Conservation (phyloP, 2,888 invertebrate genomes). For the Cremastinae sp. region DNA sequence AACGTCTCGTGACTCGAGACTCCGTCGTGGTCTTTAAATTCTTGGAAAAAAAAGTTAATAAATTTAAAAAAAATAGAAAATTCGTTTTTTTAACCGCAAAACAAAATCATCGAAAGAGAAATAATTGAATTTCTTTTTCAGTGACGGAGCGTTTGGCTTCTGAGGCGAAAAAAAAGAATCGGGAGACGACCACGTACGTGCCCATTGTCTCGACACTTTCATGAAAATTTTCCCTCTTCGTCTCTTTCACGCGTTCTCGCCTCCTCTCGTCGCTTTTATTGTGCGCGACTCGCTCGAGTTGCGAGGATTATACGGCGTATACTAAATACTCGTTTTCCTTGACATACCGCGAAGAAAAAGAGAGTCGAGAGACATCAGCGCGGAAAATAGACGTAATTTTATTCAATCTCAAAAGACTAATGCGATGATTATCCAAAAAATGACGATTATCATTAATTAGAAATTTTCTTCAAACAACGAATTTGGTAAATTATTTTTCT, state of each 20-base stretch:
- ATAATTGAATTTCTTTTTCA: neutral
- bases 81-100: no score
- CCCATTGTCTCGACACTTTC: conserved; percentile 31
- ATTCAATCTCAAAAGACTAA: neutral
- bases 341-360: conserved; percentile 66
- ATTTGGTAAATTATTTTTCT: no score
- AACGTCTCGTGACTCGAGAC: conserved; percentile 25
- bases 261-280: conserved; percentile 31
- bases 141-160: neutral
- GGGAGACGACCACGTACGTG: conserved; percentile 31
- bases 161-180: neutral
- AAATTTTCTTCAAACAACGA: no score
- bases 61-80: no score
- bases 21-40: no score
- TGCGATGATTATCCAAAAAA: no score
- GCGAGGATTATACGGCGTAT: conserved; percentile 34
- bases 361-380: conserved; percentile 52
- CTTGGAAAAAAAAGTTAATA: no score
- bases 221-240: conserved; percentile 31
- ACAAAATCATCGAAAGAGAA: neutral
- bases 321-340: conserved; percentile 70
- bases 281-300: conserved; percentile 32
- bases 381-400: conserved; percentile 8
- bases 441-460: no score
- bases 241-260: conserved; percentile 11